Conservation (phyloP, 2,113 vertebrate genomes). For the Rhinogobius similis region DNA sequence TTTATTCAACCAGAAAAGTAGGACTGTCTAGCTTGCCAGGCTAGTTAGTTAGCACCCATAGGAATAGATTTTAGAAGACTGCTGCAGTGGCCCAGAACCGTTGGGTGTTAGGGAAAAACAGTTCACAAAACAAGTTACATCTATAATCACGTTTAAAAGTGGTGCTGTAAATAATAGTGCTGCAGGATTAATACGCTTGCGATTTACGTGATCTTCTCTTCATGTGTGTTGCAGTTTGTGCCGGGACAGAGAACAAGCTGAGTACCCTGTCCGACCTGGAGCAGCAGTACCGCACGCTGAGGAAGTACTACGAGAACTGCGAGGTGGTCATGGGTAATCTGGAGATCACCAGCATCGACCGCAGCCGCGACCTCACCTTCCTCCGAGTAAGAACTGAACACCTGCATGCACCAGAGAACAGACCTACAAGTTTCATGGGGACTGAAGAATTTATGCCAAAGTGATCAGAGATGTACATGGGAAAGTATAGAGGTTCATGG, state of each 20-base stretch:
- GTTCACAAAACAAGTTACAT: too few species aligned
- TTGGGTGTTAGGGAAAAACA: too few species aligned
- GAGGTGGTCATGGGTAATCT: conserved; percentile 99
- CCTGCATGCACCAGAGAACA: neutral
- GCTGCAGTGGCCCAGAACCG: too few species aligned
- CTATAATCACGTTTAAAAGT: too few species aligned
- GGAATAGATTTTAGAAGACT: too few species aligned
- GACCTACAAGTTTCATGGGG: neutral
- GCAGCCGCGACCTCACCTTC: conserved; percentile 93
- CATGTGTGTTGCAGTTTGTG: conserved; percentile 82
- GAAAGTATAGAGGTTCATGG: neutral
- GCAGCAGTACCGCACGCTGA: conserved; percentile 93
- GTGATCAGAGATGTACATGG: neutral
- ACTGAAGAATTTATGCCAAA: neutral
- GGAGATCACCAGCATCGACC: conserved; percentile 98
- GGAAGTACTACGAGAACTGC: conserved; percentile 97
- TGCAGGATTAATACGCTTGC: too few species aligned
- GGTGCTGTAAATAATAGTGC: too few species aligned
- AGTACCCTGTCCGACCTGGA: conserved; percentile 97
- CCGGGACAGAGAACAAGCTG: conserved; percentile 96
- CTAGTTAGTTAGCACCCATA: too few species aligned
- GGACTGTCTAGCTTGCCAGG: too few species aligned
- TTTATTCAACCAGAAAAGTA: too few species aligned
- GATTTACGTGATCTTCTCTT: conserved; percentile 1
- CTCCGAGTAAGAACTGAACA: conserved; percentile 81